phyloP scores from a whole-genome alignment of 2,888 invertebrate species.

The Dione vanillae region DNA sequence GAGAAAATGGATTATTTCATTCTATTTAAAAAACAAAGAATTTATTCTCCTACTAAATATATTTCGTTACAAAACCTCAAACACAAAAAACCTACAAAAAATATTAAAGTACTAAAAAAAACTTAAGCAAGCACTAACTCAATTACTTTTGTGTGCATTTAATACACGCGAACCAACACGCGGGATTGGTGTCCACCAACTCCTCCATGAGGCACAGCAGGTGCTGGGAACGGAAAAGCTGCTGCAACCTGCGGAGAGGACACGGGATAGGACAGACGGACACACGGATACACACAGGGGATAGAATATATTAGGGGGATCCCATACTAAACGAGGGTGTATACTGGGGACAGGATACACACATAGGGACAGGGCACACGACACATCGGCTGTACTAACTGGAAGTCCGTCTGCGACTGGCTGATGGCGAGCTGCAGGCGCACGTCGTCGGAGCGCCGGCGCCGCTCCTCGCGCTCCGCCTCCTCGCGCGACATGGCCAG shows the following conservation, averaged over 20 bases:
- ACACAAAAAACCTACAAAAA: not conserved
- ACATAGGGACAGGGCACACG: not conserved
- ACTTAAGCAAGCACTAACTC: constrained; percentile 58
- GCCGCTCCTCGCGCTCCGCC: constrained; percentile 97
- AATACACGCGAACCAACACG: constrained; percentile 53
- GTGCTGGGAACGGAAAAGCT: constrained; percentile 30
- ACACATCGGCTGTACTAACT: constrained; percentile 83
- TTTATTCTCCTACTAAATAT: too few relatives aligned
- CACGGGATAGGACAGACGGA: constrained; percentile 25
- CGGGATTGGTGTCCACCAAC: constrained; percentile 32
- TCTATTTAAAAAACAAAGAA: too few relatives aligned
- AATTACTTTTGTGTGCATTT: constrained; percentile 58
- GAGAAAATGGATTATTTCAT: too few relatives aligned
- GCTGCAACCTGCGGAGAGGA: constrained; percentile 42
- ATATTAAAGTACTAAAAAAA: not conserved
- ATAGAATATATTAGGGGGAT: too few relatives aligned
- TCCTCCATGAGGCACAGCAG: not conserved
- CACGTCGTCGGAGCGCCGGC: constrained; percentile 97
- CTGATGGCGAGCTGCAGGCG: constrained; percentile 97
- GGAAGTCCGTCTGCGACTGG: constrained; percentile 97
- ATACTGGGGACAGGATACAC: too few relatives aligned
- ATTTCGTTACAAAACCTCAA: too few relatives aligned
- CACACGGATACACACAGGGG: constrained; percentile 20
- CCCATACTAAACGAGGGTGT: too few relatives aligned
- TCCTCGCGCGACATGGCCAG: constrained; percentile 99